Percentiles rank a stretch among this genome's conserved stretches.
These are phyloP conservation scores for Procambarus clarkii DNA, from an alignment of 1,140 invertebrate genomes.

Conservation along the genomic window DNA sequence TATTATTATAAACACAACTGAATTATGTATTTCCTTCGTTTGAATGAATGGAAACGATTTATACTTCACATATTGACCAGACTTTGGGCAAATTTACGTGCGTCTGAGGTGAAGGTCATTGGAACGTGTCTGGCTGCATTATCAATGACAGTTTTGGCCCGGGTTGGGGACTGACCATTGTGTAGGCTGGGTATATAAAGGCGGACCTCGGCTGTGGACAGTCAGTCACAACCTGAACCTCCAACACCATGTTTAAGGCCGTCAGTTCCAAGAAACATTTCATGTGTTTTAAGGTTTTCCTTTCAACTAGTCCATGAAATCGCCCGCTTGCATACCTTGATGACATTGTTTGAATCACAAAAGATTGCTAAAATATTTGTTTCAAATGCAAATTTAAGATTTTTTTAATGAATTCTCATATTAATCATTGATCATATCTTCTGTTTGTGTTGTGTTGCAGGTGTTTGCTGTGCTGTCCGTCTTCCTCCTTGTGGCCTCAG, in stretches of 20 bases:
- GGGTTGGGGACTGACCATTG: not conserved
- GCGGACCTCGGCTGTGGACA: not conserved
- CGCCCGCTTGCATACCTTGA: too few species aligned
- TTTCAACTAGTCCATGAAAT: too few species aligned
- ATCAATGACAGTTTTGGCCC: not conserved
- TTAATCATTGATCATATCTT: too few species aligned
- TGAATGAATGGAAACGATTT: too few species aligned
- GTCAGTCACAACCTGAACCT: not conserved
- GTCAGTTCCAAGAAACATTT: not conserved
- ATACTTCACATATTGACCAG: too few species aligned
- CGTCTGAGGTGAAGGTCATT: not conserved
- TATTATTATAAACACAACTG: too few species aligned
- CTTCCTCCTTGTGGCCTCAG: conserved; percentile 12
- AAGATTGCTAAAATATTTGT: too few species aligned
- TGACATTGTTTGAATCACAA: too few species aligned
- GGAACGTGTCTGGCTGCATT: not conserved
- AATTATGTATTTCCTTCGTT: too few species aligned
- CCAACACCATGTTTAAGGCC: not conserved
- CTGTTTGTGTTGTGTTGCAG: conserved; percentile 1
- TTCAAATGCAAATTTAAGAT: too few species aligned
- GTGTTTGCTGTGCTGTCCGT: conserved; percentile 19
- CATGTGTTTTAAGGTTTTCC: too few species aligned
- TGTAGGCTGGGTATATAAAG: not conserved
- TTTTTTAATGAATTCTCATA: too few species aligned
- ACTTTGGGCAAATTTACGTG: not conserved